These are phyloP conservation scores for Cremastinae sp. DNA, from an alignment of 2,888 invertebrate species.

Conservation along the genomic window DNA sequence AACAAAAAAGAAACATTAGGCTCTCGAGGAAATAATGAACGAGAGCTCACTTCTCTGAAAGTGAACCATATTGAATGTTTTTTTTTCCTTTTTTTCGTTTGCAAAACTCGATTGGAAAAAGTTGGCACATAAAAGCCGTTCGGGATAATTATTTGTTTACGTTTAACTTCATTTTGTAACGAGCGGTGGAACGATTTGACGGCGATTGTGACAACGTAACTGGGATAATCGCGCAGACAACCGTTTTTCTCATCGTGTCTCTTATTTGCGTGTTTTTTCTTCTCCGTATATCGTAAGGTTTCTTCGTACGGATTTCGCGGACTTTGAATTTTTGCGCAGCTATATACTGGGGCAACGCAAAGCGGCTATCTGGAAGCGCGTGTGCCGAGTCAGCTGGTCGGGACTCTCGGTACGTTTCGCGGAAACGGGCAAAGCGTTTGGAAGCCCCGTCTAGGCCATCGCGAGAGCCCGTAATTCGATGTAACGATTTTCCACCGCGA, in stretches of 20 bases:
- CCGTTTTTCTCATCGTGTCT: background rate
- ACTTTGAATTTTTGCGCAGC: constrained; percentile 27
- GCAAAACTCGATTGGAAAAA: constrained; percentile 27
- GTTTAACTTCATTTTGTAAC: background rate
- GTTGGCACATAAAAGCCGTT: background rate
- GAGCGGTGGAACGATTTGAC: background rate
- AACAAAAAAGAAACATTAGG: too few species aligned
- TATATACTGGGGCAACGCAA: background rate
- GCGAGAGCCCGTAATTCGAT: constrained; percentile 50
- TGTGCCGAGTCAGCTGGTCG: constrained; percentile 48
- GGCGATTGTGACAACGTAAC: background rate
- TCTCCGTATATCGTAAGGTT: constrained; percentile 7
- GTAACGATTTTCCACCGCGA: constrained; percentile 44
- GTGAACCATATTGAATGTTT: constrained; percentile 16
- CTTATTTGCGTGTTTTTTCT: background rate
- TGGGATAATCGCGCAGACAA: background rate
- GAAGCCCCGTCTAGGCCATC: constrained; percentile 50
- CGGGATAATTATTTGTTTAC: too few species aligned
- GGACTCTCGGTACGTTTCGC: constrained; percentile 45
- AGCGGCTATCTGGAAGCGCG: constrained; percentile 26
- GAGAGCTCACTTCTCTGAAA: too few species aligned
- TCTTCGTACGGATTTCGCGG: constrained; percentile 19
- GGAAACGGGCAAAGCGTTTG: constrained; percentile 48
- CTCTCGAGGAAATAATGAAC: background rate
- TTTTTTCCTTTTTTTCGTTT: background rate